A percentile compares a stretch with the other conserved stretches of the same genome.
Evolutionary conservation across 2,797 vertebrate species (phyloP).

Genomic region (Emys orbicularis): DNA sequence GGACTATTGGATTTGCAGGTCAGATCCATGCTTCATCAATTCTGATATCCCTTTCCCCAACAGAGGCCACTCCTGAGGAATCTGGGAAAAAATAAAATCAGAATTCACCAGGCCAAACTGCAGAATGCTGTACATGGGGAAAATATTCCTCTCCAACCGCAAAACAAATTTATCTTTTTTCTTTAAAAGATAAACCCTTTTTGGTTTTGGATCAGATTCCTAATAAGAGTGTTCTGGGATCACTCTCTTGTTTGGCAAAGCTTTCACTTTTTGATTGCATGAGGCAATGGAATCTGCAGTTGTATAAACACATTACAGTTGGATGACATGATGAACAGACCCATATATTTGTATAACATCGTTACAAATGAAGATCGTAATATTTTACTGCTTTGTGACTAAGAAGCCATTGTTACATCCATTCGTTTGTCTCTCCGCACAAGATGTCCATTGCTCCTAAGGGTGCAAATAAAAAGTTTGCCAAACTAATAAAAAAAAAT

Average conservation of each 20-base stretch:
- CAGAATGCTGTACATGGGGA: background rate
- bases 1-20: background rate
- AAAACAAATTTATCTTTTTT: background rate
- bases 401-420: conserved; percentile 57
- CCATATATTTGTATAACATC: conserved; percentile 59
- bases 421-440: conserved; percentile 34
- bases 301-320: conserved; percentile 50
- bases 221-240: conserved; percentile 21
- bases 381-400: conserved; percentile 61
- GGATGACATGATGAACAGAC: conserved; percentile 50
- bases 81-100: background rate
- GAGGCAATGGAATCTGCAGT: conserved; percentile 57
- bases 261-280: conserved; percentile 11
- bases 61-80: background rate
- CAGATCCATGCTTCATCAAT: background rate
- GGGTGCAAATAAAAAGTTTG: conserved; percentile 64
- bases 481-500: background rate
- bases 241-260: conserved; percentile 28
- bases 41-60: background rate
- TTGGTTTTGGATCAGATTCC: conserved; percentile 16
- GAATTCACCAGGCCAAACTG: background rate
- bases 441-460: conserved; percentile 49
- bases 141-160: conserved; percentile 16
- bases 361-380: conserved; percentile 27
- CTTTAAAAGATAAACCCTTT: conserved; percentile 21